These are phyloP conservation scores for Melipona beecheii DNA, from an alignment of 2,888 invertebrate genomes.

Conservation along the genomic window DNA sequence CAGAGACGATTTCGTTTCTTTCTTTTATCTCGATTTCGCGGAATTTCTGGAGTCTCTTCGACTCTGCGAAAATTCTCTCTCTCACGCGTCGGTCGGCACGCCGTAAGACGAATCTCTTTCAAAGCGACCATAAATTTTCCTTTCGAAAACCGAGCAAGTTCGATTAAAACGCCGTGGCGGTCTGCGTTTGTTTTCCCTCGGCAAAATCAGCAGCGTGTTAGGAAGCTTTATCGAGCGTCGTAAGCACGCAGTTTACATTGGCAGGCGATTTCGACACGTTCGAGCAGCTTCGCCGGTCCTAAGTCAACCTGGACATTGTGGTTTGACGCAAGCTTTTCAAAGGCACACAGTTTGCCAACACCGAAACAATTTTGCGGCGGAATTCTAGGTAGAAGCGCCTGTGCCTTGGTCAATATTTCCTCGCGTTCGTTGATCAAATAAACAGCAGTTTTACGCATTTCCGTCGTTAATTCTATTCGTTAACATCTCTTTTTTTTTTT, in stretches of 20 bases:
- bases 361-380: conserved; percentile 28
- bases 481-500: too few relatives aligned
- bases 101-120: background rate
- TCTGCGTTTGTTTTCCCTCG: conserved; percentile 37
- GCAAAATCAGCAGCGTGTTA: conserved; percentile 56
- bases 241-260: conserved; percentile 60
- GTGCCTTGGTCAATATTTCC: conserved; percentile 1
- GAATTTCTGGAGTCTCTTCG: background rate
- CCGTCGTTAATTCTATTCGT: background rate
- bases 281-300: conserved; percentile 60
- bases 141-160: background rate
- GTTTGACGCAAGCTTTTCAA: conserved; percentile 41
- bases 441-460: background rate
- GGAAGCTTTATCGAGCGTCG: conserved; percentile 53
- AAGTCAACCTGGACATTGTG: conserved; percentile 65
- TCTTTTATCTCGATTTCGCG: background rate
- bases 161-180: conserved; percentile 38
- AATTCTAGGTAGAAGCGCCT: background rate
- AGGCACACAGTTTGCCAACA: conserved; percentile 33
- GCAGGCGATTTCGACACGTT: conserved; percentile 66
- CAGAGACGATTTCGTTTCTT: background rate
- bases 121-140: conserved; percentile 7
- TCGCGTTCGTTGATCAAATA: conserved; percentile 1
- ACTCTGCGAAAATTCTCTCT: background rate
- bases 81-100: too few relatives aligned